phyloP scores from a whole-genome alignment of 2,113 vertebrate genomes.

The Telmatochromis bifrenatus region DNA sequence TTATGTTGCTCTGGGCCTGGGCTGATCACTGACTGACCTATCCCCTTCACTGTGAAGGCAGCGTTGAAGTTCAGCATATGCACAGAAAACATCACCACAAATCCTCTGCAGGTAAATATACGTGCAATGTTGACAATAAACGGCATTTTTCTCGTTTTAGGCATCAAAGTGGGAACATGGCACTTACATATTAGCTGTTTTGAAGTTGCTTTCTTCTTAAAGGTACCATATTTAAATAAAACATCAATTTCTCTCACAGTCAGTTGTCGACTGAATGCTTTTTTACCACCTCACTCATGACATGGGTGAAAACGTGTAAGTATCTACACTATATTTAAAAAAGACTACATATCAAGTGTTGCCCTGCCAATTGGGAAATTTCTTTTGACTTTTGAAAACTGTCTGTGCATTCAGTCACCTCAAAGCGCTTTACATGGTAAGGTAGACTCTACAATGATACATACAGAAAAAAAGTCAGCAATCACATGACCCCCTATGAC shows the following conservation, averaged over 20 bases:
- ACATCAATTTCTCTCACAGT: neutral
- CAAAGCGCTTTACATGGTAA: neutral
- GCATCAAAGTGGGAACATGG: neutral
- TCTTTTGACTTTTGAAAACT: neutral
- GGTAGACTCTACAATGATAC: neutral
- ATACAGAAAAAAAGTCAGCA: neutral
- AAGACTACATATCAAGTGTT: neutral
- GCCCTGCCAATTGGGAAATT: accelerated
- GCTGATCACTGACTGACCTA: conserved; percentile 43
- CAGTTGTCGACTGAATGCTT: neutral
- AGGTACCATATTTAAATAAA: neutral
- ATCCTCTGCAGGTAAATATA: neutral
- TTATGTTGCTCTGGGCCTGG: conserved; percentile 47
- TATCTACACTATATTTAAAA: neutral
- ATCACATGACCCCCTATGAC: accelerated
- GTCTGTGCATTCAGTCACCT: neutral
- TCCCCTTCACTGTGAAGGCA: conserved; percentile 33
- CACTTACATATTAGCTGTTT: neutral
- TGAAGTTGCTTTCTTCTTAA: neutral
- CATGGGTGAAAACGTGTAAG: accelerated
- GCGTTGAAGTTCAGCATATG: neutral
- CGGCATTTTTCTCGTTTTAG: neutral
- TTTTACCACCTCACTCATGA: neutral
- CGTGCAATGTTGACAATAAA: neutral
- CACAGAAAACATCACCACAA: neutral